A percentile compares a stretch with the other conserved stretches of the same genome.
These are phyloP conservation scores for Gandaritis pyraliata DNA, from an alignment of 2,888 invertebrate species.

Conservation along the genomic window DNA sequence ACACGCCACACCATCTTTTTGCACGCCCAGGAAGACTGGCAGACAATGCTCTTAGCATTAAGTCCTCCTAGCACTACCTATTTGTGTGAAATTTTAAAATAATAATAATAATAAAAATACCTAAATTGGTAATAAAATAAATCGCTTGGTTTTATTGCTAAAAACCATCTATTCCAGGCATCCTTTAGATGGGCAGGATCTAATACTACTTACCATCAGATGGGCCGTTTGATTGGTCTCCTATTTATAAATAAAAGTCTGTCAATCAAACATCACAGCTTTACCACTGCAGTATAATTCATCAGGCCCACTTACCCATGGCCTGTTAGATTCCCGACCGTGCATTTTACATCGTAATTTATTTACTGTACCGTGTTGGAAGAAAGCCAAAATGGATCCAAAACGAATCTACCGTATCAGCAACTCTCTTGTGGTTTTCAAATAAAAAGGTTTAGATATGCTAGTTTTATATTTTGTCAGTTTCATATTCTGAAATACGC, in stretches of 20 bases:
- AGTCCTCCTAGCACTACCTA: too few species aligned
- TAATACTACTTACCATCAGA: too few species aligned
- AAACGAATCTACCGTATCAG: conserved; percentile 57
- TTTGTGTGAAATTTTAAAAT: too few species aligned
- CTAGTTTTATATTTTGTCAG: conserved; percentile 27
- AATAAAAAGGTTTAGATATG: conserved; percentile 45
- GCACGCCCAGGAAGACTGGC: too few species aligned
- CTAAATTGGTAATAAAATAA: too few species aligned
- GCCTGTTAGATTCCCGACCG: conserved; percentile 38
- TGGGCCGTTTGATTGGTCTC: too few species aligned
- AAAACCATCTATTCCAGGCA: too few species aligned
- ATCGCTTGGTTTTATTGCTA: too few species aligned
- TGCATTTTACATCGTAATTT: conserved; percentile 54
- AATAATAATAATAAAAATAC: too few species aligned
- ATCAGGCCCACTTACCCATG: conserved; percentile 44
- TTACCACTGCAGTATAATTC: conserved; percentile 39
- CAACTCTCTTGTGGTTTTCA: conserved; percentile 53
- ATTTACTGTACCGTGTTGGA: conserved; percentile 55
- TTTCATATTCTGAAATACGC: conserved; percentile 31
- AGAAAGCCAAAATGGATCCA: conserved; percentile 52
- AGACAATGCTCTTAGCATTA: too few species aligned
- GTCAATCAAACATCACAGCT: conserved; percentile 35
- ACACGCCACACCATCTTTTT: too few species aligned
- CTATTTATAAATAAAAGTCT: background rate
- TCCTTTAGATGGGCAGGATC: too few species aligned